These are phyloP conservation scores for Paragorgia papillata DNA, from an alignment of 92 coral and sea anemone genomes.

Conservation along the genomic window DNA sequence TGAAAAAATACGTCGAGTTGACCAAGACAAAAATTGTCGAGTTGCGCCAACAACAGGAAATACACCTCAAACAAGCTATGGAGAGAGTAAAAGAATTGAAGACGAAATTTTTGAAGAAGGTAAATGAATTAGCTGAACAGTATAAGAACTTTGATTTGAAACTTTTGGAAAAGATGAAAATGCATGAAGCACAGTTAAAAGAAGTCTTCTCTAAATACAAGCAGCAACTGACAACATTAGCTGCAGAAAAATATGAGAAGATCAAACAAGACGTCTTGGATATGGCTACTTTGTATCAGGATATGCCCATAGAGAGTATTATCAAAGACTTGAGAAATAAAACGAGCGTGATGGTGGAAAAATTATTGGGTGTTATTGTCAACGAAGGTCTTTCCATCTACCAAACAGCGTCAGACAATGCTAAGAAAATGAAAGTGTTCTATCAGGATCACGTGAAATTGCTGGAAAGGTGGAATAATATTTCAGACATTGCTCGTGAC, in stretches of 20 bases:
- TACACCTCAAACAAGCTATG: slow-evolving; percentile 56
- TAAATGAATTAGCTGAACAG: slow-evolving; percentile 48
- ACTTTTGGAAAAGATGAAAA: neutral
- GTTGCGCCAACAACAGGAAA: slow-evolving; percentile 2
- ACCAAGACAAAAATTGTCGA: slow-evolving; percentile 53
- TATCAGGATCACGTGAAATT: neutral
- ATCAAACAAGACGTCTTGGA: neutral
- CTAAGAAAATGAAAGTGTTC: slow-evolving; percentile 2
- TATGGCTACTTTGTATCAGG: slow-evolving; percentile 3
- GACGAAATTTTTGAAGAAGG: slow-evolving; percentile 38
- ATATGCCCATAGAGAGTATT: slow-evolving; percentile 29
- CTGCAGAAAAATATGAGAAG: neutral
- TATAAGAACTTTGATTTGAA: slow-evolving; percentile 38
- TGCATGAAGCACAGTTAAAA: neutral
- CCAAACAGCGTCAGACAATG: neutral
- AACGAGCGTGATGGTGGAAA: neutral
- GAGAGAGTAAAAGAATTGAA: slow-evolving; percentile 54
- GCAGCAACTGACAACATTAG: neutral
- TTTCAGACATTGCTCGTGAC: neutral
- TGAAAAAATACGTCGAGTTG: slow-evolving; percentile 53
- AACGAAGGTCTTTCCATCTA: slow-evolving; percentile 6
- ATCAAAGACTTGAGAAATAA: slow-evolving; percentile 14
- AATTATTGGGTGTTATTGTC: slow-evolving; percentile 3
- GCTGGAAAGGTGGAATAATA: neutral
- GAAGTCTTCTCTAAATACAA: slow-evolving; percentile 1